These are phyloP conservation scores for Vidua chalybeata DNA, from an alignment of 2,113 vertebrate genomes.

Conservation along the genomic window DNA sequence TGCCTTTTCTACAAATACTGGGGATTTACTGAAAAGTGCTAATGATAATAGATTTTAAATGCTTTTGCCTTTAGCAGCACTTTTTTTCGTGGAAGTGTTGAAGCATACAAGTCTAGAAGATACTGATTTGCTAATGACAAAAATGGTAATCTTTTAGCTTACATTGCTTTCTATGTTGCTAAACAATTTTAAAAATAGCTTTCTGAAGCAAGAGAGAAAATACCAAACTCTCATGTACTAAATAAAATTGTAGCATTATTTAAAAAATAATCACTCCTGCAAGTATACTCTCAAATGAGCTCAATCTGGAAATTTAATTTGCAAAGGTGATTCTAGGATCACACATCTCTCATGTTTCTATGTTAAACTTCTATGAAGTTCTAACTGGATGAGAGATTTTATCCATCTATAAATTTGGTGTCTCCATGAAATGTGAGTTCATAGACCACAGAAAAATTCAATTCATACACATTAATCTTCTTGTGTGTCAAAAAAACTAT, in stretches of 20 bases:
- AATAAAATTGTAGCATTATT: not conserved
- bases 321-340: not conserved
- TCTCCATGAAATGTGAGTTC: constrained; percentile 23
- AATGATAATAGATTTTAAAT: not conserved
- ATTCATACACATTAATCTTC: not conserved
- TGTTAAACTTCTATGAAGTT: not conserved
- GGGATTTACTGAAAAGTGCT: not conserved
- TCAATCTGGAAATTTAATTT: constrained; percentile 14
- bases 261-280: not conserved
- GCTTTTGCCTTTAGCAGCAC: not conserved
- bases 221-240: not conserved
- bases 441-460: constrained; percentile 3
- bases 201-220: not conserved
- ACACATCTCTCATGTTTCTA: not conserved
- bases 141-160: not conserved
- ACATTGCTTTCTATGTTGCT: not conserved
- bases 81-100: not conserved
- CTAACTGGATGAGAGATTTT: constrained; percentile 26
- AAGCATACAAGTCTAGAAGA: not conserved
- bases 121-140: not conserved
- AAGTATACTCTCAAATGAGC: not conserved
- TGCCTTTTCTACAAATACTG: not conserved
- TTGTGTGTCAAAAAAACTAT: not conserved
- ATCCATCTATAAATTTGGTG: not conserved
- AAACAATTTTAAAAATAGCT: not conserved